Evolutionary conservation across 2,113 vertebrate genomes (phyloP).

Genomic region (Echinops telfairi): DNA sequence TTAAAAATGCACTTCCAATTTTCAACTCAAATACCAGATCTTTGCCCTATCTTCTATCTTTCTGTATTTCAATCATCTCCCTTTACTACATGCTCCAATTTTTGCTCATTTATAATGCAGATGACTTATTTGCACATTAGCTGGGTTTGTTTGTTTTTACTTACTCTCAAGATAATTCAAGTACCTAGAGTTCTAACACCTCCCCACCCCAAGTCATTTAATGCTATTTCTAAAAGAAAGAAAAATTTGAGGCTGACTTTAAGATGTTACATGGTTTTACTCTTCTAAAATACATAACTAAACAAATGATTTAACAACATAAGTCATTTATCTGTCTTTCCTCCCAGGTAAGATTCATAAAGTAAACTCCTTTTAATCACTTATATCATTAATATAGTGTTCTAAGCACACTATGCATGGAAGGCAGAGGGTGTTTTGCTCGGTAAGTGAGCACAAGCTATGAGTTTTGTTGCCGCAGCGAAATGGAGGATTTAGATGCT

Average conservation of each 20-base stretch:
- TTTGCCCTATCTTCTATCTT: background rate
- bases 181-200: background rate
- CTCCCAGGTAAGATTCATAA: constrained; percentile 36
- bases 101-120: constrained; percentile 11
- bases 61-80: background rate
- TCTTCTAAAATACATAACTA: background rate
- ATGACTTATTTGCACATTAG: background rate
- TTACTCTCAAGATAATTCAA: background rate
- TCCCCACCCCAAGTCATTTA: background rate
- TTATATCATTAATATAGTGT: background rate
- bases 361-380: background rate
- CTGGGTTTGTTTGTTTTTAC: background rate
- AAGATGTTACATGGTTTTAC: constrained; percentile 15
- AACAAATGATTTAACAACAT: background rate
- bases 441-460: constrained; percentile 45
- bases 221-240: constrained; percentile 34
- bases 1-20: background rate
- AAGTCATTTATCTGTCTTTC: background rate
- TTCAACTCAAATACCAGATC: background rate
- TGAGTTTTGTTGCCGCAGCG: background rate
- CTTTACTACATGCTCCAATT: background rate
- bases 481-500: background rate
- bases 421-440: background rate
- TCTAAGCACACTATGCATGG: background rate
- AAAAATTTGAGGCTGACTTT: constrained; percentile 11